Evolutionary conservation across 2,888 invertebrate genomes (phyloP), one percentile per base, ranked within the genome.

Genomic region (Oxystoma pomonae): DNA sequence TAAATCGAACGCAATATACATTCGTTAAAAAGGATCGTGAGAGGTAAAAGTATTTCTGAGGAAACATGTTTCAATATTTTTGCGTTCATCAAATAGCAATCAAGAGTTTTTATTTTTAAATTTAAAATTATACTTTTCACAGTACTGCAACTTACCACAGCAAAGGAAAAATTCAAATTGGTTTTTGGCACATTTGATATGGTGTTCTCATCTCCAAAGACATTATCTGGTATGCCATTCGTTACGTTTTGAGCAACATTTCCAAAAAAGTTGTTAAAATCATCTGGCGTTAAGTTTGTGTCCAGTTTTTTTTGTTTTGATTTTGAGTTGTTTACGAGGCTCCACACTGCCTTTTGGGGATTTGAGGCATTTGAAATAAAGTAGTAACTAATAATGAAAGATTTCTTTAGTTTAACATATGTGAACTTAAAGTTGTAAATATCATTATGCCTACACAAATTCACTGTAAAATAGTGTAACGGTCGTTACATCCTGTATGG

Each of bases 81-180:
- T 35, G 20, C 57, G 12, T 35, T 35, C 35, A 35, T 35, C 35
- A 35, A 35, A 12, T 35, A 35, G 12, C 35, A 35, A 12, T 56
- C 61, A 61, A 49, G 21, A 57, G 50, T 61, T 61, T 61, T 61
- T 50, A 57, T 61, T 57, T 57, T 61, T 18, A 61, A 20, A 50
- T 17, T 50, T 18, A 51, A 3, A 18, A 61, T 57, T 20, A 18
- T 1, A 50, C 49, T 1, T 21, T 20, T 22, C 19, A 61, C 57
- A 20, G 51, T 20, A 58, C 9, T 58, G 18, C 17, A 16, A 18
- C n/a, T 22, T 16, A 35, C 49, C 18, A n/a, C 9, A 9, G 12
- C 18, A 35, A 58, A 58, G n/a, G 51, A 50, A 49, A 18, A 35
- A 7, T 16, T 1, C 12, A 16, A 22, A 20, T 20, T 17, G 16